Evolutionary conservation across 2,888 invertebrate species (phyloP), one percentile per base, ranked within the genome.

Genomic region (Microdon myrmicae): DNA sequence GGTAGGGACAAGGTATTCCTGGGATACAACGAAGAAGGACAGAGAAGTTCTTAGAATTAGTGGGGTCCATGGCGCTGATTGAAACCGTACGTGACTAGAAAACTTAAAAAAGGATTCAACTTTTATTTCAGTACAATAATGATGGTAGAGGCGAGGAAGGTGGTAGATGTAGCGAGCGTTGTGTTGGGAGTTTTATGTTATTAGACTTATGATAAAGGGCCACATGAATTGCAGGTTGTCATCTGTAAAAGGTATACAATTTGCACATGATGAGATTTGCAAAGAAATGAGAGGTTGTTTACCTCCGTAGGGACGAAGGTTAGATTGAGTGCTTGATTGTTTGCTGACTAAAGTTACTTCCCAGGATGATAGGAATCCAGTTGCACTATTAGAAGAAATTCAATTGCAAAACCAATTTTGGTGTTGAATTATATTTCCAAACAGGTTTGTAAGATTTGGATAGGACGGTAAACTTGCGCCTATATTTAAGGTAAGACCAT

Each of bases 21-120:
- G 38, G n/a, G 12, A 17, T 16, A 9, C 17, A 45, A 39, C 47
- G 19, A 3, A n/a, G 5, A 19, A 83, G 73, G 10, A 82, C 80
- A 69, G 84, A 83, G 5, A 83, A 35, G 10, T 67, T 67, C 66
- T 34, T 54, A 37, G 61, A 61, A 60, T 49, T 47, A 38, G 28
- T 43, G 16, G 43, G 48, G 41, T 44, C 45, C 51, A 53, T n/a
- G n/a, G n/a, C 19, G 54, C 47, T 75, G 76, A 76, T 75, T 74
- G 76, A 77, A 77, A 77, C 69, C 68, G 74, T 72, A 76, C 77
- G 76, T 77, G 77, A 76, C 75, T 71, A 73, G 77, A 77, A 75
- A 75, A 74, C 71, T 73, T 72, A 59, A 51, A 49, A 51, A 45
- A 32, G 13, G 35, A 41, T 17, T 61, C 34, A 28, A 49, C 31